Evolutionary conservation across 2,888 invertebrate genomes (phyloP).

Genomic region (Tiphia femorata): DNA sequence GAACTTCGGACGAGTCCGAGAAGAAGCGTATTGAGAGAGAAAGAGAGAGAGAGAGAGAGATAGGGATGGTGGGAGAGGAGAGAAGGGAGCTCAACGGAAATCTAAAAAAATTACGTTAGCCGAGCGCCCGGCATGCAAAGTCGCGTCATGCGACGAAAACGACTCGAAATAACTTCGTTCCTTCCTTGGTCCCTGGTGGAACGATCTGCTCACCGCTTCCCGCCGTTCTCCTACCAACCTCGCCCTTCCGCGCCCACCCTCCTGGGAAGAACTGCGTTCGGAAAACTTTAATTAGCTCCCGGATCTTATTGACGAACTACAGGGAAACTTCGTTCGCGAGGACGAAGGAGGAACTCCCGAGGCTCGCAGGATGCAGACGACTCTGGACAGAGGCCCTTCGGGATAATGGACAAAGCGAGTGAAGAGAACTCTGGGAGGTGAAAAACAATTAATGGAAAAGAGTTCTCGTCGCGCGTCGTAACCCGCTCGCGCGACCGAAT

Average conservation of each 20-base stretch:
- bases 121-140: conserved; percentile 5
- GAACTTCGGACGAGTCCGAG: background rate
- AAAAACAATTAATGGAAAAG: conserved; percentile 31
- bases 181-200: background rate
- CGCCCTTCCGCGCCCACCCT: no score
- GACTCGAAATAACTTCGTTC: conserved; percentile 19
- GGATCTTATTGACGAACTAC: conserved; percentile 51
- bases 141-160: conserved; percentile 2
- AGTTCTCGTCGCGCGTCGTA: no score
- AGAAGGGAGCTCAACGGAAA: background rate
- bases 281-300: conserved; percentile 58
- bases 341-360: background rate
- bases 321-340: conserved; percentile 35
- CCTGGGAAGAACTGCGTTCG: conserved; percentile 32
- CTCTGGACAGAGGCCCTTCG: no score
- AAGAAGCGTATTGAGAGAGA: background rate
- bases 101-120: background rate
- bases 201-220: no score
- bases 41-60: background rate
- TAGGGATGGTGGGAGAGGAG: background rate
- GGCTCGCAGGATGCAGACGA: no score
- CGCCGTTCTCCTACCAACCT: no score
- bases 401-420: conserved; percentile 15
- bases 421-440: background rate
- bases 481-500: no score